Base-by-base conservation (phyloP, 2,888 invertebrate genomes). In the Pedicia rivosa region DNA sequence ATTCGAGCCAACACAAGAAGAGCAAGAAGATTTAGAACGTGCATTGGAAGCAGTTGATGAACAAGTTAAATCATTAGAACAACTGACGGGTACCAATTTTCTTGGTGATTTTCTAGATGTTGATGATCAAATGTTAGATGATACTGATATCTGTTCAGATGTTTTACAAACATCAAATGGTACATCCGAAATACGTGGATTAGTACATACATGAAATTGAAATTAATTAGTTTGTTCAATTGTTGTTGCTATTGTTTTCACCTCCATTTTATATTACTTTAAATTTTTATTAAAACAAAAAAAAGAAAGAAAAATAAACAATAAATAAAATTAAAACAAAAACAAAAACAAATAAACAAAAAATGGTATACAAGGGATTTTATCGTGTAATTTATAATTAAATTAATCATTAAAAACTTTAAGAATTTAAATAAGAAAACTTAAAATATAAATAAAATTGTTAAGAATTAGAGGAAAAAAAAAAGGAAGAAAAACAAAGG, bases 1-100 rank as follows among this genome's bases (percentile, higher is more conserved):
- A 44, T 74, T 73, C 48, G 71, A 72, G 48, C 76, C 77, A 25
- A 71, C 77, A 34, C 69, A 74, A 53, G 87, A 84, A 53, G 88
- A 90, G 59, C 78, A 84, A 24, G 87, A 88, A 46, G 88, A 88
- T 56, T 61, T 90, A 48, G 87, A 88, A 54, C 74, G 87, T 41
- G 88, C 87, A 7, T 61, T 90, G 43, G 80, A 79, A 47, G 76
- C 76, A 33, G 81, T 80, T 30, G 78, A 79, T 53, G 74, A 76
- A 53, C 75, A 76, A 52, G 73, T 77, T 14, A 72, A 76, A 56
- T 74, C 74, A 40, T 57, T 78, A 48, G 76, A 78, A 54, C 74
- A 76, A 57, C 63, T 74, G 57, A 74, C 73, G 35, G 53, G 55
- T 36, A 35, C 51, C 37, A 51, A 52, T 43, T 57, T 59, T 39